Percentiles rank a stretch among this genome's conserved stretches.
Evolutionary conservation across 1,140 invertebrate genomes (phyloP).

Genomic region (Oryctes rhinoceros): DNA sequence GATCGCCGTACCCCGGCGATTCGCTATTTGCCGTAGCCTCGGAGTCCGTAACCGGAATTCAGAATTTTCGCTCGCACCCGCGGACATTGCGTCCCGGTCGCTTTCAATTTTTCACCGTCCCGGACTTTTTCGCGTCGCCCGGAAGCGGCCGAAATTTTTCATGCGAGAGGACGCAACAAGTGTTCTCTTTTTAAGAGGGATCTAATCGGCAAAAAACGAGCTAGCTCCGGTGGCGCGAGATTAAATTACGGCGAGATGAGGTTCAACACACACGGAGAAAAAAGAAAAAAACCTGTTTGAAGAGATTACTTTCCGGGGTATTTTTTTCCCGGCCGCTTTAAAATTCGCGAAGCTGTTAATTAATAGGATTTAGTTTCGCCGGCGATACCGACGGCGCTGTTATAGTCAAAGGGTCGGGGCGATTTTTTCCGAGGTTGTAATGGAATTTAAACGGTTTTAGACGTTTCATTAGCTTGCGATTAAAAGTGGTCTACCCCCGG

Average conservation of each 20-base stretch:
- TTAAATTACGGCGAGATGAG: not conserved
- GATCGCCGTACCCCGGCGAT: no score
- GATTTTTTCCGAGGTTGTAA: constrained; percentile 13
- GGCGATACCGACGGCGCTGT: no score
- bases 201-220: not conserved
- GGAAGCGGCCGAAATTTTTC: not conserved
- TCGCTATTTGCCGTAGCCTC: not conserved
- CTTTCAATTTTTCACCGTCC: constrained; percentile 4
- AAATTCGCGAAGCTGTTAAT: constrained; percentile 2
- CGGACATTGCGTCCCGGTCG: not conserved
- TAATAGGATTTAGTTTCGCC: constrained; percentile 10
- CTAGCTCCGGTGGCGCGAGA: not conserved
- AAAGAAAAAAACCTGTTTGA: not conserved
- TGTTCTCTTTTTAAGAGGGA: not conserved
- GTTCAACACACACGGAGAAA: not conserved
- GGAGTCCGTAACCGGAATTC: not conserved
- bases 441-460: not conserved
- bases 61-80: not conserved
- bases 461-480: not conserved
- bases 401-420: not conserved
- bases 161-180: not conserved
- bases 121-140: not conserved
- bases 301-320: not conserved
- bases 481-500: constrained; percentile 14
- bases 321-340: no score